Evolutionary conservation across 2,797 vertebrate species (phyloP).

Genomic region (Takifugu rubripes): DNA sequence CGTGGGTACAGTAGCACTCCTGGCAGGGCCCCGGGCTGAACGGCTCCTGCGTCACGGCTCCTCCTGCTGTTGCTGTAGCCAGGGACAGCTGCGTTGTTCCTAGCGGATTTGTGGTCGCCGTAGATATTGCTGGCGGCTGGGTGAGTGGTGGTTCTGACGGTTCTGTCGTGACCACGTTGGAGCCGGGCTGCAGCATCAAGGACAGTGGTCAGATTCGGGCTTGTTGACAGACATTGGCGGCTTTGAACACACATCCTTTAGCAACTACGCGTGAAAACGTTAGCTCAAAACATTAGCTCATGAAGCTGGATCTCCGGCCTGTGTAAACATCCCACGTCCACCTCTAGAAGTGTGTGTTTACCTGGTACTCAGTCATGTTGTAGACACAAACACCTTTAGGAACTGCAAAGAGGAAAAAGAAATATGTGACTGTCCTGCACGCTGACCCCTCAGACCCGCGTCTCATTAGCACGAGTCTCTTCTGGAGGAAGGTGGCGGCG

Average conservation of each 20-base stretch:
- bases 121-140: background rate
- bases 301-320: too few species aligned
- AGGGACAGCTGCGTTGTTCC: too few species aligned
- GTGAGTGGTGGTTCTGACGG: constrained; percentile 24
- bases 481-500: background rate
- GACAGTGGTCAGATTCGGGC: too few species aligned
- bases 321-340: too few species aligned
- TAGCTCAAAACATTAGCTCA: too few species aligned
- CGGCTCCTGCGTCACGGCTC: background rate
- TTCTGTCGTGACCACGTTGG: constrained; percentile 51
- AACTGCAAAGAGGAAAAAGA: constrained; percentile 55
- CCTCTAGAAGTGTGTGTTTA: constrained; percentile 44
- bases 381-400: constrained; percentile 70
- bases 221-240: too few species aligned
- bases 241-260: too few species aligned
- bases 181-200: constrained; percentile 73
- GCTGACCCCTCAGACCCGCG: too few species aligned
- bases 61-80: background rate
- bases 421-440: background rate
- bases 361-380: constrained; percentile 65
- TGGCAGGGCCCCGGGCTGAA: constrained; percentile 60
- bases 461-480: too few species aligned
- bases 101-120: background rate
- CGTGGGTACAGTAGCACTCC: constrained; percentile 73
- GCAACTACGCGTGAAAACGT: too few species aligned